Evolutionary conservation across 1,140 invertebrate genomes (phyloP), one percentile per base, ranked within the genome.

Genomic region (Hypothenemus hampei): DNA sequence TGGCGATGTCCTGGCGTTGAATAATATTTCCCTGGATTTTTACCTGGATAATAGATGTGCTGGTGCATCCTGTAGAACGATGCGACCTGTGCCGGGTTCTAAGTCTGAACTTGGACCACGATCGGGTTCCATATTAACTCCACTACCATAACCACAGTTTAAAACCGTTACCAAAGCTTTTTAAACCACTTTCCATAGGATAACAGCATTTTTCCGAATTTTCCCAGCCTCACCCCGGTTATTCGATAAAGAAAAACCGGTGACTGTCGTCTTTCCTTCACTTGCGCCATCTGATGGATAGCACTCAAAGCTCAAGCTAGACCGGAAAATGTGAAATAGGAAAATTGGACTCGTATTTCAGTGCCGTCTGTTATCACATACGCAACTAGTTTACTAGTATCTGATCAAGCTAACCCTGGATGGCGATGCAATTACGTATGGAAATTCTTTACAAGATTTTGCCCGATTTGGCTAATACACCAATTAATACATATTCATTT

Each of bases 191-290:
- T 48, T 3, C n/a, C 24, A 16, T 26, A 11, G 11, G 21, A 37
- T 8, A 23, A 39, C n/a, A 50, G 23, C 47, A 50, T 50, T 50
- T 50, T 48, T n/a, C 6, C 35, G 35, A 50, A 40, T 50, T 39
- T 50, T 45, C 47, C 2, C 36, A 50, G 47, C 47, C 47, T 50
- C 47, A 50, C 47, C 47, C 45, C 47, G 47, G 47, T 16, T 23
- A 39, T 50, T 37, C 47, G 47, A 39, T 40, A 29, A 18, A n/a
- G n/a, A 49, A 41, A 50, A 50, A 10, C 46, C 46, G 46, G 33
- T 33, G 46, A 48, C 46, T 36, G 19, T 29, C 24, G n/a, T n/a
- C n/a, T n/a, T n/a, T n/a, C n/a, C n/a, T n/a, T n/a, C n/a, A n/a
- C n/a, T n/a, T n/a, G n/a, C n/a, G n/a, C n/a, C n/a, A n/a, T n/a